Conservation (phyloP, 37 sponge, comb jelly and placozoan species). For the Hexactinellida sp. region DNA sequence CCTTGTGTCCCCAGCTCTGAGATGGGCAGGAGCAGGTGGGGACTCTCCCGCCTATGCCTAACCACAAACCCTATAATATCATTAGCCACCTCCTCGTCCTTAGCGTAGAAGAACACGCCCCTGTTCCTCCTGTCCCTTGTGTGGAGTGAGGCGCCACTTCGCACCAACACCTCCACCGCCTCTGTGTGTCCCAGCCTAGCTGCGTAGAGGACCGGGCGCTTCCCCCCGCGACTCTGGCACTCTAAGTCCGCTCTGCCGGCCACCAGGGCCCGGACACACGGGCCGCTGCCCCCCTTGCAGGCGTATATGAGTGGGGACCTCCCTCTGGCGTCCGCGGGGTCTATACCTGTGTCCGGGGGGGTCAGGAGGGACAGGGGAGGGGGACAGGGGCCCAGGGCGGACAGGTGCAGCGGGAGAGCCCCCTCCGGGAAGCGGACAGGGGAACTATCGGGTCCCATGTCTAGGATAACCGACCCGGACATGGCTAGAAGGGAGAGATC, state of each 20-base stretch:
- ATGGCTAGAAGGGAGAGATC: not conserved
- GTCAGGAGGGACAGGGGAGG: not conserved
- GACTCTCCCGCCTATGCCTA: not conserved
- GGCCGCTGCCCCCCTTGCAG: not conserved
- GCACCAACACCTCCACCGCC: not conserved
- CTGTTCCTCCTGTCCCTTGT: not conserved
- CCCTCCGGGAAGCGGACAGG: not conserved
- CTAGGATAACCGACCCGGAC: not conserved
- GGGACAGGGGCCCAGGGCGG: not conserved
- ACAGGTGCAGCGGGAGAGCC: not conserved
- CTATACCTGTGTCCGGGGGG: not conserved
- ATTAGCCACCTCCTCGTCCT: slow-evolving; percentile 16
- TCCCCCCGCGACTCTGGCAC: not conserved
- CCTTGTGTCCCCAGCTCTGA: not conserved
- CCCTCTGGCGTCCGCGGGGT: not conserved
- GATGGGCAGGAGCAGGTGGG: not conserved
- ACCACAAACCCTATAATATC: not conserved
- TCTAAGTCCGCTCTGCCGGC: not conserved
- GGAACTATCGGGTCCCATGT: not conserved
- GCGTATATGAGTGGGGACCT: not conserved
- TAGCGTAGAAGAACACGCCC: not conserved
- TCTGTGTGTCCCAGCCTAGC: not conserved
- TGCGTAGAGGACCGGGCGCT: not conserved
- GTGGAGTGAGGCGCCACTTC: not conserved
- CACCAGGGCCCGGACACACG: not conserved